Evolutionary conservation across 37 sponge, comb jelly and placozoan genomes (phyloP).

Genomic region (Cladorhizidae sp.): DNA sequence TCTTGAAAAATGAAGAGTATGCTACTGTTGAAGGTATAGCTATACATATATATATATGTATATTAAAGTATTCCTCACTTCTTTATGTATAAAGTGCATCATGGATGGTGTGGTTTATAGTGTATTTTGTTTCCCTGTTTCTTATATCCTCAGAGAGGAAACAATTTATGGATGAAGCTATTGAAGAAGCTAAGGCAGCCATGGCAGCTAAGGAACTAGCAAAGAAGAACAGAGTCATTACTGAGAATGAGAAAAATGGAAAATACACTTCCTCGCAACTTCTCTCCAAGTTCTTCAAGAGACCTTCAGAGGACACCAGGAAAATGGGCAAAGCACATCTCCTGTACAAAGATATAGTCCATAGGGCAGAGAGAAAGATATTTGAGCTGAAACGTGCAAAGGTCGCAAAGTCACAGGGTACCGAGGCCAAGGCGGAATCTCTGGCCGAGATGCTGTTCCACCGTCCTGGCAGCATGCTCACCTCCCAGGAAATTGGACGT

Average conservation of each 20-base stretch:
- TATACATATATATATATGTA: too few species aligned
- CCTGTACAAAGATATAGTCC: conserved; percentile 42
- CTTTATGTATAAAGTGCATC: too few species aligned
- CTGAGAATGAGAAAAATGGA: conserved; percentile 16
- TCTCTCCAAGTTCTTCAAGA: conserved; percentile 34
- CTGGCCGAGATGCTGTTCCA: conserved; percentile 57
- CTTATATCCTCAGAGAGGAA: conserved; percentile 16
- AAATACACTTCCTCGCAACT: conserved; percentile 21
- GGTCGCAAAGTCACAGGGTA: not conserved
- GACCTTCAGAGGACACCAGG: conserved; percentile 24
- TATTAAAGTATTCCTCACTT: too few species aligned
- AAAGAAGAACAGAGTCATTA: not conserved
- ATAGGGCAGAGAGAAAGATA: conserved; percentile 50
- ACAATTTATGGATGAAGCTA: not conserved
- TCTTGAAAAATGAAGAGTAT: not conserved
- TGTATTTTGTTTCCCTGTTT: not conserved
- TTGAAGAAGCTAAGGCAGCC: conserved; percentile 24
- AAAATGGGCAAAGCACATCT: conserved; percentile 40
- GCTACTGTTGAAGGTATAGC: conserved; percentile 6
- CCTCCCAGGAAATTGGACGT: conserved; percentile 30
- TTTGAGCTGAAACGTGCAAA: not conserved
- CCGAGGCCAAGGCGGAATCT: conserved; percentile 36
- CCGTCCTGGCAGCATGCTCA: conserved; percentile 46
- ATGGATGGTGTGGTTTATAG: not conserved
- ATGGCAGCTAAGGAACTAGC: conserved; percentile 1